phyloP scores from a whole-genome alignment of 2,113 vertebrate species.

The Coregonus clupeaformis region DNA sequence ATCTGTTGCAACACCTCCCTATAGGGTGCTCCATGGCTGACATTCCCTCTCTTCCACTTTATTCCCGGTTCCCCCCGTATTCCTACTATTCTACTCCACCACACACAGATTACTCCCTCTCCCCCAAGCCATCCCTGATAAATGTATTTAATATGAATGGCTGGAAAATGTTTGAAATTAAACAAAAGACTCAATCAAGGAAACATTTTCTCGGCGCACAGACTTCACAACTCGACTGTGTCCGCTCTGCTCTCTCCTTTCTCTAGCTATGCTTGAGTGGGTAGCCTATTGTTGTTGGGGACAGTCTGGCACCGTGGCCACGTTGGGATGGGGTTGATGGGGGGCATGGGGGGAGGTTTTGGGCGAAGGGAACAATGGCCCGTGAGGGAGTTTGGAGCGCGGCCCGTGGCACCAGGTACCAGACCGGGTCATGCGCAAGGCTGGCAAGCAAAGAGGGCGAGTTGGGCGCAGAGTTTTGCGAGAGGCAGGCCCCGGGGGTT shows the following conservation, averaged over 20 bases:
- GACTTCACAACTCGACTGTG: background rate
- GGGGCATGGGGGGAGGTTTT: too few relatives aligned
- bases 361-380: conserved; percentile 46
- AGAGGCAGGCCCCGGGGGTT: conserved; percentile 21
- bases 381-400: conserved; percentile 48
- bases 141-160: background rate
- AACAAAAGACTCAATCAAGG: background rate
- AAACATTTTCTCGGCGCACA: conserved; percentile 14
- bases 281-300: conserved; percentile 31
- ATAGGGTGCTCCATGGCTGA: conserved; percentile 20
- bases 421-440: conserved; percentile 54
- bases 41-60: conserved; percentile 33
- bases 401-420: conserved; percentile 45
- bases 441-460: conserved; percentile 55
- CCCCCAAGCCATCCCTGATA: background rate
- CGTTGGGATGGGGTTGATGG: conserved; percentile 7
- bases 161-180: background rate
- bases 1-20: conserved; percentile 1
- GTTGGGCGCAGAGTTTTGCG: conserved; percentile 53
- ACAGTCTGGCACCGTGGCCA: conserved; percentile 49
- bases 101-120: background rate
- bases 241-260: background rate
- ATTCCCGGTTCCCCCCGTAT: conserved; percentile 5
- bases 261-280: conserved; percentile 19
- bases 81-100: background rate